Conservation (phyloP, 1,140 invertebrate genomes). For the Plectus sambesii region DNA sequence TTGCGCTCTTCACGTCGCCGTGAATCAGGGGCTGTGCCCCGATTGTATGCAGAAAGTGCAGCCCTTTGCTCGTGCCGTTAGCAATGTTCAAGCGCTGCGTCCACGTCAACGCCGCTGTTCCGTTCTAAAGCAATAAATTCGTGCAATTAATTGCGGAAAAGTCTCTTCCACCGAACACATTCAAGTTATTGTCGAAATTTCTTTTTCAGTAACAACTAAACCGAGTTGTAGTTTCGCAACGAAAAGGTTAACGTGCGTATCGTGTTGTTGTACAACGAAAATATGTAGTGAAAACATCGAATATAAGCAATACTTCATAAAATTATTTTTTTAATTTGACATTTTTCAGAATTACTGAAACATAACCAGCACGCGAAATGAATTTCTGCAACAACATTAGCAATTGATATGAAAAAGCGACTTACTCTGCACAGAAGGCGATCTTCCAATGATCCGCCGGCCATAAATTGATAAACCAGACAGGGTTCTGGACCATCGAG, state of each 20-base stretch:
- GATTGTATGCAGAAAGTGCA: slow-evolving; percentile 76
- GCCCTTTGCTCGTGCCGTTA: slow-evolving; percentile 69
- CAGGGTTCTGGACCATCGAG: slow-evolving; percentile 63
- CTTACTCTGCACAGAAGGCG: slow-evolving; percentile 58
- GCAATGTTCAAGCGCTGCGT: slow-evolving; percentile 64
- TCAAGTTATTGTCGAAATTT: no score
- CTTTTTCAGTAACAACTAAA: no score
- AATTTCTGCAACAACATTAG: slow-evolving; percentile 11
- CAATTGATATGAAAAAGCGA: slow-evolving; percentile 11
- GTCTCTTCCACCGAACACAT: no score
- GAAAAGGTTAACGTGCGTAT: no score
- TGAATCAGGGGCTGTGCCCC: slow-evolving; percentile 70
- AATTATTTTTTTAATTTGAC: no score
- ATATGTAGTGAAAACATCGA: no score
- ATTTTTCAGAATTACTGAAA: no score
- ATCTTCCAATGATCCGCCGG: slow-evolving; percentile 77
- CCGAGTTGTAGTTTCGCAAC: no score
- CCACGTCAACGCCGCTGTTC: slow-evolving; percentile 58
- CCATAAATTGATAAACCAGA: slow-evolving; percentile 83
- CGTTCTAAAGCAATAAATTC: slow-evolving; percentile 50
- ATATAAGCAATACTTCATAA: no score
- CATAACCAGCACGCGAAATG: no score
- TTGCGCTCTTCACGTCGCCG: slow-evolving; percentile 85
- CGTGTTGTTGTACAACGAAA: no score
- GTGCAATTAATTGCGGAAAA: no score